Percentiles rank a stretch among this genome's conserved stretches.
Conservation (phyloP, 2,888 invertebrate genomes). For the Rhodophaea formosa region DNA sequence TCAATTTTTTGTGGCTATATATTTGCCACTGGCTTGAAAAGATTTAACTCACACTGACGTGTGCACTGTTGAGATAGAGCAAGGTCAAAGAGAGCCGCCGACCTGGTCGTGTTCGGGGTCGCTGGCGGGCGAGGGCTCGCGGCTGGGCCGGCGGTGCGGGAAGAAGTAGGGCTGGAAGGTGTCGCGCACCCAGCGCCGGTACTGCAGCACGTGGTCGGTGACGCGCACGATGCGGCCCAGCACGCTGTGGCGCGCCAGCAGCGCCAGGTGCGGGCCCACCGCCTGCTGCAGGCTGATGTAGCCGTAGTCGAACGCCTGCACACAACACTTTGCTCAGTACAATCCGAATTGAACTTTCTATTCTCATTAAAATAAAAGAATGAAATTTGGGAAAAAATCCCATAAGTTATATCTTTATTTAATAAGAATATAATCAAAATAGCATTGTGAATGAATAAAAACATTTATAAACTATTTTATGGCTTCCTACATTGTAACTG, state of each 20-base stretch:
- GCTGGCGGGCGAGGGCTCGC: slow-evolving; percentile 23
- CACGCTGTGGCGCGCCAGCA: slow-evolving; percentile 82
- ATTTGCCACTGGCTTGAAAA: too few relatives aligned
- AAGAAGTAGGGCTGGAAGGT: slow-evolving; percentile 72
- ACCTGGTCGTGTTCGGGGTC: slow-evolving; percentile 30
- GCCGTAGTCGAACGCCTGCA: slow-evolving; percentile 97
- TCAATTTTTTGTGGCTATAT: too few relatives aligned
- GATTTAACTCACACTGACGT: too few relatives aligned
- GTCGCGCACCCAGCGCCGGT: slow-evolving; percentile 75
- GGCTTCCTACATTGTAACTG: too few relatives aligned
- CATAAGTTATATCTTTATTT: too few relatives aligned
- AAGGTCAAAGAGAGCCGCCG: neutral
- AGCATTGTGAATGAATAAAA: too few relatives aligned
- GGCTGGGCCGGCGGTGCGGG: slow-evolving; percentile 43
- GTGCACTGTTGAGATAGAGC: too few relatives aligned
- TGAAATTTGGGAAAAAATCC: too few relatives aligned
- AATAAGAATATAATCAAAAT: too few relatives aligned
- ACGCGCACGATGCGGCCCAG: slow-evolving; percentile 95
- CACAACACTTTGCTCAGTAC: neutral
- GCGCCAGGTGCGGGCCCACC: slow-evolving; percentile 78
- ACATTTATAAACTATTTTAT: too few relatives aligned
- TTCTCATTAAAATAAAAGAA: too few relatives aligned
- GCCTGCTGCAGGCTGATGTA: slow-evolving; percentile 91
- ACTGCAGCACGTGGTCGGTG: slow-evolving; percentile 93
- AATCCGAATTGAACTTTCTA: too few relatives aligned